Base-by-base conservation (phyloP, 1,140 invertebrate genomes). In the Brachionus koreanus region DNA sequence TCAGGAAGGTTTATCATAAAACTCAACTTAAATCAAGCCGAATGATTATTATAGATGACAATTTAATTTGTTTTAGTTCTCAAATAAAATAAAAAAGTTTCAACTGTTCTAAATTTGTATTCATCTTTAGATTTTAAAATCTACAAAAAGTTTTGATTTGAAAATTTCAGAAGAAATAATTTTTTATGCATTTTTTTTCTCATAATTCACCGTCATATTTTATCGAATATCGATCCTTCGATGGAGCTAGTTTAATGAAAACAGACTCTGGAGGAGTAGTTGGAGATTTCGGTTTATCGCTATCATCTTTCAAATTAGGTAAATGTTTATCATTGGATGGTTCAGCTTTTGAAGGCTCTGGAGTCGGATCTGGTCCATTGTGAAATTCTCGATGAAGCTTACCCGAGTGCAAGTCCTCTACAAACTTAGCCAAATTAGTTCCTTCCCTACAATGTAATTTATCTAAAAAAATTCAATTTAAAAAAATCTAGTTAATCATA, bases 311-410 rank as follows among this genome's bases (percentile, higher is more conserved):
- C 3, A 67, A 10, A n/a, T 61, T 79, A 25, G 79, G 79, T 12
- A 61, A 35, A 57, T 77, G 75, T 33, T 69, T 49, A 4, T 5
- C 61, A 82, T 43, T 23, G 10, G 25, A 65, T 72, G 82, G 84
- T 7, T 69, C 65, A 13, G 43, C 42, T 46, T 74, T 74, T 65
- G 85, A 82, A 75, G 88, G 85, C 23, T 89, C 87, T 5, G 84
- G 85, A 35, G 86, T 87, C 19, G 91, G 90, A 86, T 98, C 95
- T 3, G 96, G 94, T 7, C 97, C 97, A 86, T 99, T 96, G 89
- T 99, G 98, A 89, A 97, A 99, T 87, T 99, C 98, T 65, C 96
- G 91, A 88, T 99, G 98, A 19, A 99, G 89, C 90, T 99, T 99
- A 43, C 97, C 98, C 39, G 95, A 96, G 87, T 98, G 95, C 6